phyloP scores from a whole-genome alignment of 2,888 invertebrate genomes.

The Trachelus stipa region DNA sequence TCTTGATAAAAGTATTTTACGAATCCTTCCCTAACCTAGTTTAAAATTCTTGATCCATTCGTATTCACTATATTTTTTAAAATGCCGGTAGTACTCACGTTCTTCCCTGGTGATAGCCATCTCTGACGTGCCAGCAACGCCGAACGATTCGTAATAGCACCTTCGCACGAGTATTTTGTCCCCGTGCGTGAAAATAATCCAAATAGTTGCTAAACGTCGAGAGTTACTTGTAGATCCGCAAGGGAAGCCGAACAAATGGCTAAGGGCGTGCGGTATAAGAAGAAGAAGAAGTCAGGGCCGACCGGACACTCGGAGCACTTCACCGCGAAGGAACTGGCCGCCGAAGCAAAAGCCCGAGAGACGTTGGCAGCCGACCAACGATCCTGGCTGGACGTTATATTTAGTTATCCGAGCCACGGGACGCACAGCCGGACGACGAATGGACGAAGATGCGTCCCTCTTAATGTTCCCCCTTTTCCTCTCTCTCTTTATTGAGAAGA shows the following conservation, averaged over 20 bases:
- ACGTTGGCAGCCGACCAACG: constrained; percentile 57
- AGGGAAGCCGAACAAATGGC: background rate
- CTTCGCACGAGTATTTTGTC: background rate
- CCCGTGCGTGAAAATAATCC: background rate
- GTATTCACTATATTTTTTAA: background rate
- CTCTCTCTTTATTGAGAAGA: background rate
- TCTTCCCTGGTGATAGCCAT: constrained; percentile 64
- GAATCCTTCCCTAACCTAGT: background rate
- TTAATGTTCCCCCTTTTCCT: background rate
- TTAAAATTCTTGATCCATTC: background rate
- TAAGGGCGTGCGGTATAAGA: background rate
- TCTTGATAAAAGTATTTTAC: background rate
- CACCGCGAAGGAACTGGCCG: constrained; percentile 34
- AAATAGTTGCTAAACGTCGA: background rate
- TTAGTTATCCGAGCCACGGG: constrained; percentile 50
- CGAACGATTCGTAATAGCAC: background rate
- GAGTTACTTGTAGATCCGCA: background rate
- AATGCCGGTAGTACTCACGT: constrained; percentile 57
- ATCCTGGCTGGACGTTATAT: constrained; percentile 62
- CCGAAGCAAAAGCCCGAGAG: constrained; percentile 30
- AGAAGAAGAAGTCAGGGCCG: constrained; percentile 1
- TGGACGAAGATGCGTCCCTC: background rate
- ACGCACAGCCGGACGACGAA: constrained; percentile 1
- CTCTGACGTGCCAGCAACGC: constrained; percentile 31
- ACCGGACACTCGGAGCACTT: constrained; percentile 26